Evolutionary conservation across 1,140 invertebrate species (phyloP).

Genomic region (Vollenhovia emeryi): DNA sequence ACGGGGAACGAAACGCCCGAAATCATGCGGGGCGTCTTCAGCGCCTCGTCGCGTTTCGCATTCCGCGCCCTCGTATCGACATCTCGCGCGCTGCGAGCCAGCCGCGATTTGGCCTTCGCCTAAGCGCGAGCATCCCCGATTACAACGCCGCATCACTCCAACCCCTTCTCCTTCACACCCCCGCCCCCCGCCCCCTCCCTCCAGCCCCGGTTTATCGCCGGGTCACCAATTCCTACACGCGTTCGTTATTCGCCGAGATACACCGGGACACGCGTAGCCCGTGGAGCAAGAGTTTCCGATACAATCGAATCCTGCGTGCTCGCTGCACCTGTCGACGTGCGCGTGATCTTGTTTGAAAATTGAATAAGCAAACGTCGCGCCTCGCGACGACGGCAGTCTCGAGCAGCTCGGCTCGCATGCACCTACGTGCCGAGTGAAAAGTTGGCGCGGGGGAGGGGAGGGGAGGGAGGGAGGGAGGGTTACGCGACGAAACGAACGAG

Average conservation of each 20-base stretch:
- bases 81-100: not conserved
- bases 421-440: not conserved
- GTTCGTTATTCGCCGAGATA: slow-evolving; percentile 2
- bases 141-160: slow-evolving; percentile 9
- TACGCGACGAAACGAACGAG: slow-evolving; percentile 51
- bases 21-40: not conserved
- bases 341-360: not conserved
- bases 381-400: not conserved
- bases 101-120: slow-evolving; percentile 33
- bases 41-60: not conserved
- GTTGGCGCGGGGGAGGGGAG: not conserved
- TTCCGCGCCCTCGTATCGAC: not conserved
- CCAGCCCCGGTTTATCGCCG: slow-evolving; percentile 11
- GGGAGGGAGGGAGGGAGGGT: too few species aligned
- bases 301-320: not conserved
- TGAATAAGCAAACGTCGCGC: not conserved
- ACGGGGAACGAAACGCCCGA: not conserved
- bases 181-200: not conserved
- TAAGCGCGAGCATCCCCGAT: slow-evolving; percentile 18
- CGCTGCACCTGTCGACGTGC: slow-evolving; percentile 18
- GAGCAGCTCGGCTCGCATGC: not conserved
- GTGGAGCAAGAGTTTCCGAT: not conserved
- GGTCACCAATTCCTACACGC: slow-evolving; percentile 37
- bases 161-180: too few species aligned
- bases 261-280: not conserved